A percentile compares a stretch with the other conserved stretches of the same genome.
Evolutionary conservation across 2,113 vertebrate species (phyloP).

Genomic region (Catharus fuscescens): DNA sequence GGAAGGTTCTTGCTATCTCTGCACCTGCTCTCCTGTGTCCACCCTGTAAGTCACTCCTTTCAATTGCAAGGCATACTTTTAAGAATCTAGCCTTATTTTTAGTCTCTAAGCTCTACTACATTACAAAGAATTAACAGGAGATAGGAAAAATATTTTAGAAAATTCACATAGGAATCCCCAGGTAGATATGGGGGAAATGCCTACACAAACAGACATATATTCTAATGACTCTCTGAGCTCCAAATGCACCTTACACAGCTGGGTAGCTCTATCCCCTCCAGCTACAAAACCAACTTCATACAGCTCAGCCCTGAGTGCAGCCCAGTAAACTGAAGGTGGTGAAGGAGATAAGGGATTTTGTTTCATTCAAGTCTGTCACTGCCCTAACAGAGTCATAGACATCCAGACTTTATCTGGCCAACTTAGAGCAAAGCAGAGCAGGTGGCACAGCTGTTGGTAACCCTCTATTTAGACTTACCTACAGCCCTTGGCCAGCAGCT

Average conservation of each 20-base stretch:
- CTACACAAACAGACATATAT: neutral
- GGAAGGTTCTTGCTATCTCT: neutral
- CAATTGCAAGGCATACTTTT: neutral
- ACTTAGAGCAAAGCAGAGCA: neutral
- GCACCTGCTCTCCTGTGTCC: neutral
- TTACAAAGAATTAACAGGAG: neutral
- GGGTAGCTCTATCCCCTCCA: neutral
- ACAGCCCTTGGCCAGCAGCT: neutral
- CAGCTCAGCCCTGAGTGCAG: neutral
- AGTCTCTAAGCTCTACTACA: neutral
- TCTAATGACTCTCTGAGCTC: neutral
- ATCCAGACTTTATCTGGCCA: neutral
- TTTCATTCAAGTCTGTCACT: neutral
- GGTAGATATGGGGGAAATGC: neutral
- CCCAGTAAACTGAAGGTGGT: neutral
- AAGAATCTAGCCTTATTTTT: neutral
- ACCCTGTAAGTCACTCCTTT: neutral
- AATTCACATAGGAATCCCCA: neutral
- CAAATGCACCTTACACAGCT: neutral
- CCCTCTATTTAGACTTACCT: neutral
- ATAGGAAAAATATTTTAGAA: neutral
- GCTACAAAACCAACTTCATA: neutral
- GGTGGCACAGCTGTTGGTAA: neutral
- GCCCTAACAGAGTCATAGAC: neutral
- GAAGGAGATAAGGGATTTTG: neutral